Evolutionary conservation across 2,888 invertebrate genomes (phyloP), one percentile per base, ranked within the genome.

Genomic region (Mimumesa dahlbomi): DNA sequence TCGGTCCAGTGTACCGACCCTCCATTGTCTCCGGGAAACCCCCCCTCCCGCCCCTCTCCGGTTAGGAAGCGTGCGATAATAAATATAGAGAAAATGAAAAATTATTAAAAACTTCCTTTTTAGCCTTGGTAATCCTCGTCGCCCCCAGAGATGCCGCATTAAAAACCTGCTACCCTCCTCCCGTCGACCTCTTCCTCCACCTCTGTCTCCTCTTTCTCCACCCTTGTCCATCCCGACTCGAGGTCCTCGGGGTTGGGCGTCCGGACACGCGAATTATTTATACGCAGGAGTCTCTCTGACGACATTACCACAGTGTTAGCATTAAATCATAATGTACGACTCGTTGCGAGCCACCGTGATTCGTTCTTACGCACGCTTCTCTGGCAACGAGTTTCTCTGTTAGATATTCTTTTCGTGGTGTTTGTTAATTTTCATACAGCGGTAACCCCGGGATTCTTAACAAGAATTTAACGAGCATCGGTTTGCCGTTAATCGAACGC

Each of bases 51-150:
- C 79, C 79, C 79, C 77, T 81, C 81, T 81, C 82, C 83, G 86
- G 88, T 87, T 87, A 87, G 88, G 88, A 88, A 87, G 85, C 85
- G 87, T 84, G 85, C 86, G 87, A 89, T 89, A 89, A 89, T 89
- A 89, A 89, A 89, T 89, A 89, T 88, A 88, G 88, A 87, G 88
- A 89, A 89, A 89, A 89, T 89, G 89, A 89, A 89, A 89, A 89
- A 89, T 89, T 89, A 89, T 89, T 88, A 89, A 88, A 89, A 89
- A 89, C 88, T 89, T 89, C 88, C 88, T 88, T 89, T 89, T 89
- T 89, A 88, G 85, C 87, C 87, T 85, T 84, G 85, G 88, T 88
- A 89, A 89, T 89, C 88, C 89, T 86, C 84, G 86, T 83, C 84
- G 87, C 87, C 85, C 86, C 87, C 84, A 87, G 88, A 88, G 89